A percentile compares a stretch with the other conserved stretches of the same genome.
phyloP scores from a whole-genome alignment of 2,888 invertebrate species.

The Pristionchus maxplancki region DNA sequence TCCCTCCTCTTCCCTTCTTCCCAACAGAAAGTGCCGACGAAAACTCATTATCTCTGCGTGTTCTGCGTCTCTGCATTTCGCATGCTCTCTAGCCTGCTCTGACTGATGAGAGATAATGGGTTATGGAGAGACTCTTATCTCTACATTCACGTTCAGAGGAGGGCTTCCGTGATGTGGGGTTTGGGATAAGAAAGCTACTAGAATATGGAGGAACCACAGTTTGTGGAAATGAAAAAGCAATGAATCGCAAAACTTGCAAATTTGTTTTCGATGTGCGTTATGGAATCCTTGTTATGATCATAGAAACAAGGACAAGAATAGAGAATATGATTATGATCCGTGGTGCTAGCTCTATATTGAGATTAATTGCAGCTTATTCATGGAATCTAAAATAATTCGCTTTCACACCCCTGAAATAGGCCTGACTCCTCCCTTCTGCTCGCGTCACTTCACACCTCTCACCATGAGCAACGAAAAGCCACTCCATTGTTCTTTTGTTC shows the following conservation, averaged over 20 bases:
- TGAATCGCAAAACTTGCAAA: too few species aligned
- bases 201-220: too few species aligned
- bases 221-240: too few species aligned
- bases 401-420: too few species aligned
- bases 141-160: not conserved
- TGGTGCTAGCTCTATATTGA: too few species aligned
- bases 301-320: too few species aligned
- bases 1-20: not conserved
- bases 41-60: slow-evolving; percentile 6
- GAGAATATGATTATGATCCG: too few species aligned
- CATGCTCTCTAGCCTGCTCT: not conserved
- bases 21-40: not conserved
- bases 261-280: too few species aligned
- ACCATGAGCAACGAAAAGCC: not conserved
- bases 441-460: not conserved
- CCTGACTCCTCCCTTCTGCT: not conserved
- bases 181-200: not conserved
- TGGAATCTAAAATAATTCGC: too few species aligned
- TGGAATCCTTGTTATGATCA: too few species aligned
- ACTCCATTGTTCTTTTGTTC: not conserved
- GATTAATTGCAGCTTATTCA: too few species aligned
- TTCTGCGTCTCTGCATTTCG: not conserved
- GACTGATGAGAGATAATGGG: not conserved
- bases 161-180: not conserved
- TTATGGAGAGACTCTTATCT: not conserved